Percentiles rank a stretch among this genome's conserved stretches.
Conservation (phyloP, 2,113 vertebrate genomes). For the Leucosticte australis region DNA sequence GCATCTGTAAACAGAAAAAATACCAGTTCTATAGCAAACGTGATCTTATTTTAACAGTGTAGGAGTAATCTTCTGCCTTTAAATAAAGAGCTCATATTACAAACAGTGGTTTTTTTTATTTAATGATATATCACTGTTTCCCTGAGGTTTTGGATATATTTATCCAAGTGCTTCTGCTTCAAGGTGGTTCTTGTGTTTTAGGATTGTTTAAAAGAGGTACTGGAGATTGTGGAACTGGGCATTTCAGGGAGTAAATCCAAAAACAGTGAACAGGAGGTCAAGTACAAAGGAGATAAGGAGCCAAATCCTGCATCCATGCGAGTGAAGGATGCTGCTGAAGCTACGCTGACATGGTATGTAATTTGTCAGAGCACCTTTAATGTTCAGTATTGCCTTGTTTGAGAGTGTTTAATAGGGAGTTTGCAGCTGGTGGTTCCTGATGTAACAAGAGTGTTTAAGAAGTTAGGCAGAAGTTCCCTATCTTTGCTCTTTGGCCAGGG, state of each 20-base stretch:
- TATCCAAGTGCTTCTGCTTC: neutral
- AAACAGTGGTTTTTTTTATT: neutral
- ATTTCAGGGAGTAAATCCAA: constrained; percentile 96
- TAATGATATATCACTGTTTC: neutral
- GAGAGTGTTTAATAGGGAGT: neutral
- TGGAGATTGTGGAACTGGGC: constrained; percentile 95
- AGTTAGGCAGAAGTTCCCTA: neutral
- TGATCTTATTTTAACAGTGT: neutral
- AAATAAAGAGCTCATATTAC: neutral
- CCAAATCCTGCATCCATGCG: constrained; percentile 95
- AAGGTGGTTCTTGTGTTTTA: constrained; percentile 52
- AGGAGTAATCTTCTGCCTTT: neutral
- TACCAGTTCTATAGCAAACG: neutral
- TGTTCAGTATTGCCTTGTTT: neutral
- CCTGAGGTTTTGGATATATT: neutral
- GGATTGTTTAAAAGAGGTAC: constrained; percentile 93
- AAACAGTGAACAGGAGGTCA: constrained; percentile 87
- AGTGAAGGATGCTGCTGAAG: constrained; percentile 95
- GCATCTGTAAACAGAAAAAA: neutral
- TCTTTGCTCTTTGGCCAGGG: neutral
- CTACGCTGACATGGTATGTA: constrained; percentile 90
- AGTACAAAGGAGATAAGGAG: constrained; percentile 94
- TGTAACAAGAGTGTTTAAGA: neutral
- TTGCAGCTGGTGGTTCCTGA: neutral
- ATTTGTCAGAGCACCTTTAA: neutral